Evolutionary conservation across 2,797 vertebrate genomes (phyloP).

Genomic region (Otolemur crassicaudatus): DNA sequence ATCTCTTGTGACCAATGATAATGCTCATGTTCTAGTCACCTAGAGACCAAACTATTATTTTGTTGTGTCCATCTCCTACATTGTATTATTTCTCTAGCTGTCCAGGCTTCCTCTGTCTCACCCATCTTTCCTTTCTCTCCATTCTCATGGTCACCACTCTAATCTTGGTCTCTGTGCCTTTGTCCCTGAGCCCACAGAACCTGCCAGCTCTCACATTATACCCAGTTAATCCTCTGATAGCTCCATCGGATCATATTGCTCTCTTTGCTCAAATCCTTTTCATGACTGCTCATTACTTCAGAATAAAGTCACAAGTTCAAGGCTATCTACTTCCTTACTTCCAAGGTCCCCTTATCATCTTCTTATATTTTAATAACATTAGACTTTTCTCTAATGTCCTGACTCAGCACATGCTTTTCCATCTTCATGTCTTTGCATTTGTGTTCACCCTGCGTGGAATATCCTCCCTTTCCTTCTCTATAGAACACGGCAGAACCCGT

Average conservation of each 20-base stretch:
- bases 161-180: neutral
- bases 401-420: neutral
- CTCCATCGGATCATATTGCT: neutral
- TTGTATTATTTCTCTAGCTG: neutral
- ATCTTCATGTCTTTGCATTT: neutral
- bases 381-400: neutral
- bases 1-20: neutral
- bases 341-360: neutral
- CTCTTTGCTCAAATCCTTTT: neutral
- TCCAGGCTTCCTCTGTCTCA: neutral
- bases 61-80: neutral
- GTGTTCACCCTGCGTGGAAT: neutral
- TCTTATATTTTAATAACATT: neutral
- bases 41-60: neutral
- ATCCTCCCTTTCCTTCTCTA: neutral
- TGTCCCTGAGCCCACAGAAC: neutral
- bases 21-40: neutral
- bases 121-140: neutral
- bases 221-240: neutral
- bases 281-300: neutral
- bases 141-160: neutral
- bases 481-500: neutral
- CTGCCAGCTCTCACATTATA: neutral
- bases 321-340: neutral
- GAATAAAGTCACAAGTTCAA: neutral